Base-by-base conservation (phyloP, 2,888 invertebrate species). In the Tanytarsus gracilentus region DNA sequence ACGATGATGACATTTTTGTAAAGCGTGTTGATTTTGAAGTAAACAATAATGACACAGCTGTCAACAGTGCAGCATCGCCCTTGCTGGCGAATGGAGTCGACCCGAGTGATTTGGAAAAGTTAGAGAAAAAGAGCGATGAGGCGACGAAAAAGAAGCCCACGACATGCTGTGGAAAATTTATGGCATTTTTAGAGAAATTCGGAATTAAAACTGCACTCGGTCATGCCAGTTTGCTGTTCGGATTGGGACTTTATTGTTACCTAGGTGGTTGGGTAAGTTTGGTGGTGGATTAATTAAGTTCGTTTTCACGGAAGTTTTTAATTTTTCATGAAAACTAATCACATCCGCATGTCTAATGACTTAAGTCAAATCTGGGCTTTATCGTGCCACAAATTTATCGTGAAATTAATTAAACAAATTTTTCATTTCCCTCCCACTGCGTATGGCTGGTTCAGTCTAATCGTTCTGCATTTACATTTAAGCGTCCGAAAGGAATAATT, bases 251-350 rank as follows among this genome's bases (percentile, higher is more conserved):
- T 62, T 90, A 89, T 68, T 88, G 88, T 0, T 83, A 82, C 27
- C 81, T 84, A 53, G 90, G 90, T 59, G 90, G 89, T 65, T 73
- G 86, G 81, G 89, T 89, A 76, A 80, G 83, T 77, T 55, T 25
- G 50, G 25, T 14, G n/a, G 40, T n/a, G n/a, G n/a, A n/a, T n/a
- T n/a, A n/a, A n/a, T n/a, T n/a, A n/a, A n/a, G n/a, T n/a, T n/a
- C n/a, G n/a, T n/a, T n/a, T n/a, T n/a, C n/a, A n/a, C n/a, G n/a
- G n/a, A n/a, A n/a, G n/a, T n/a, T n/a, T n/a, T n/a, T n/a, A n/a
- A n/a, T n/a, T n/a, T n/a, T n/a, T n/a, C n/a, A n/a, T n/a, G n/a
- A n/a, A n/a, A n/a, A n/a, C n/a, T n/a, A n/a, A n/a, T n/a, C n/a
- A n/a, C n/a, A n/a, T n/a, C n/a, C n/a, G n/a, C n/a, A n/a, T n/a